phyloP scores from a whole-genome alignment of 2,888 invertebrate species.

The Drosophila flavopinicola region DNA sequence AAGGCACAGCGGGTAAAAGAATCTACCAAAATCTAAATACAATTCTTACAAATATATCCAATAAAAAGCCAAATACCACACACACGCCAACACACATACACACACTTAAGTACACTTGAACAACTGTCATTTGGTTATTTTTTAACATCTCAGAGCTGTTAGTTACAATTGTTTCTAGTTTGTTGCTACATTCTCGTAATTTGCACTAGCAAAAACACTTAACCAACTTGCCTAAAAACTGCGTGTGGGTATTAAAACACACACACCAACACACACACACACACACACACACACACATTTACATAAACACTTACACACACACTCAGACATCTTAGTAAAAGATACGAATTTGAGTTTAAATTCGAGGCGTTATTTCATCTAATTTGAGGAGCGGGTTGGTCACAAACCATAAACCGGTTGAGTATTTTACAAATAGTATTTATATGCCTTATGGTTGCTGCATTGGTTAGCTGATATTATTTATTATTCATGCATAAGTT shows the following conservation, averaged over 20 bases:
- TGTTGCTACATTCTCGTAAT: constrained; percentile 56
- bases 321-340: constrained; percentile 18
- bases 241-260: constrained; percentile 66
- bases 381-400: constrained; percentile 63
- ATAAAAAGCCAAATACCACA: constrained; percentile 27
- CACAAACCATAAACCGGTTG: constrained; percentile 68
- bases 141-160: constrained; percentile 49
- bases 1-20: constrained; percentile 98
- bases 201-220: constrained; percentile 61
- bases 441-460: constrained; percentile 51
- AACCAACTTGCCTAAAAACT: constrained; percentile 61
- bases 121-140: constrained; percentile 58
- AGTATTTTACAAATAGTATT: constrained; percentile 39
- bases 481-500: constrained; percentile 37
- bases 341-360: constrained; percentile 51
- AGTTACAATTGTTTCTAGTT: constrained; percentile 47
- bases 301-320: not conserved
- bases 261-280: constrained; percentile 33
- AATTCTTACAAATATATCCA: constrained; percentile 18
- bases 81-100: constrained; percentile 27
- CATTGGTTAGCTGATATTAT: constrained; percentile 51
- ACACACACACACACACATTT: constrained; percentile 22
- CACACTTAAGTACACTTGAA: constrained; percentile 30
- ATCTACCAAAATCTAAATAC: constrained; percentile 23
- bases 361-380: constrained; percentile 61